These are phyloP conservation scores for Exocentrus adspersus DNA, from an alignment of 2,888 invertebrate species.

Conservation along the genomic window DNA sequence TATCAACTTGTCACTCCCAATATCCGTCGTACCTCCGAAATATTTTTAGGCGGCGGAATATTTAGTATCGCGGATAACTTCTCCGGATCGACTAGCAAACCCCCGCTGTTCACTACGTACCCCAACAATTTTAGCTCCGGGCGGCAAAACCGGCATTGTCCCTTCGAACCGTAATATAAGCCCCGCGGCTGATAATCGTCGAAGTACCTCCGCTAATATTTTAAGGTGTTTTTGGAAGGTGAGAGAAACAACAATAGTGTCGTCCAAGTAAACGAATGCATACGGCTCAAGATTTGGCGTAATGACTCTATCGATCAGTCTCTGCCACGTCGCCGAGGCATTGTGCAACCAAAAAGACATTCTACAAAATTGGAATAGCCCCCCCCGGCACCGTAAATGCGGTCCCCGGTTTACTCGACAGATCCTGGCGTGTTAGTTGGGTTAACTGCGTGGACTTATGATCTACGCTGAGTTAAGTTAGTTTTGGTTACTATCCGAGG, in stretches of 20 bases:
- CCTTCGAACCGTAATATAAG: slow-evolving; percentile 46
- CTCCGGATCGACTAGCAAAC: slow-evolving; percentile 43
- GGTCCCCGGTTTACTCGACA: no score
- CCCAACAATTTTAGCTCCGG: slow-evolving; percentile 51
- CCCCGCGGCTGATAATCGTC: slow-evolving; percentile 28
- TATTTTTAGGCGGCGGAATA: slow-evolving; percentile 29
- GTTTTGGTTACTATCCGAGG: no score
- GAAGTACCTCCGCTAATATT: slow-evolving; percentile 33
- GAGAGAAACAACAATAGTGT: neutral
- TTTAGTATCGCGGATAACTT: slow-evolving; percentile 40
- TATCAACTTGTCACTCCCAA: neutral
- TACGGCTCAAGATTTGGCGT: neutral
- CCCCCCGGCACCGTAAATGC: no score
- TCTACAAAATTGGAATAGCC: no score
- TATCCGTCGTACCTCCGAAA: neutral
- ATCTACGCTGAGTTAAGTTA: no score
- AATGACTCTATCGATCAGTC: no score
- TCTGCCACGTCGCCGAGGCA: no score
- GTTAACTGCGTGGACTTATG: no score
- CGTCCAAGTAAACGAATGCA: neutral
- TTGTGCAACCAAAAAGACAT: no score
- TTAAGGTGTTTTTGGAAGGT: slow-evolving; percentile 32
- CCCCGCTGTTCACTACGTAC: slow-evolving; percentile 49
- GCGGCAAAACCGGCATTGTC: slow-evolving; percentile 46
- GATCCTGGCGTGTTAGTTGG: no score